These are phyloP conservation scores for Esperia sulphurella DNA, from an alignment of 2,888 invertebrate species.

Conservation along the genomic window DNA sequence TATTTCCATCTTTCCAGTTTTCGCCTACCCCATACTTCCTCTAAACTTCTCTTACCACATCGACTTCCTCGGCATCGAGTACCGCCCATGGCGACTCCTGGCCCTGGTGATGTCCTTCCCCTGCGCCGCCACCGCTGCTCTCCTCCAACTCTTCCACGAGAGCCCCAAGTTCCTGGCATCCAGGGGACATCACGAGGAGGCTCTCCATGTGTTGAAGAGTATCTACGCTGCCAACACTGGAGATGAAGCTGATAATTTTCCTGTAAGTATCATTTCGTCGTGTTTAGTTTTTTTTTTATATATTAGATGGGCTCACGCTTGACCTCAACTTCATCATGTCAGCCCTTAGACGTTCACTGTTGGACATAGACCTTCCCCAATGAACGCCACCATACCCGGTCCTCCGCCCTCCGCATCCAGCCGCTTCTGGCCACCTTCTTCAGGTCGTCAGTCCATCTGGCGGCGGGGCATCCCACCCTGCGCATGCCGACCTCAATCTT, in stretches of 20 bases:
- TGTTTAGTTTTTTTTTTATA: too few relatives aligned
- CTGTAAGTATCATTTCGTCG: conserved; percentile 44
- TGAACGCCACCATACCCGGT: too few relatives aligned
- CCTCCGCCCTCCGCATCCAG: too few relatives aligned
- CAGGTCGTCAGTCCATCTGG: too few relatives aligned
- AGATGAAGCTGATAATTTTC: conserved; percentile 47
- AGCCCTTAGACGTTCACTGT: too few relatives aligned
- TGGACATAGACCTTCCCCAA: too few relatives aligned
- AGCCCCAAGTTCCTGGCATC: conserved; percentile 88
- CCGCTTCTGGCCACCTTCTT: too few relatives aligned
- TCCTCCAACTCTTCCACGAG: conserved; percentile 83
- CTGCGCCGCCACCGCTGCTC: conserved; percentile 79
- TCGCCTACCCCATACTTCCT: conserved; percentile 85
- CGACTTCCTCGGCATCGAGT: conserved; percentile 71
- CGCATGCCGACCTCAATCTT: too few relatives aligned
- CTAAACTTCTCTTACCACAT: conserved; percentile 62
- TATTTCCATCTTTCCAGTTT: conserved; percentile 52
- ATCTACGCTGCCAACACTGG: conserved; percentile 64
- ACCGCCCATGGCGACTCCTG: conserved; percentile 88
- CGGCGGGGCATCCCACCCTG: too few relatives aligned
- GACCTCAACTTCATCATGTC: too few relatives aligned
- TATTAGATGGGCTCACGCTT: too few relatives aligned
- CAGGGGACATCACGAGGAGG: conserved; percentile 77
- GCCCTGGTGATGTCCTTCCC: conserved; percentile 83
- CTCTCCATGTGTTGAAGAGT: conserved; percentile 66